Conservation (phyloP, 2,113 vertebrate genomes). For the Chunga burmeisteri region DNA sequence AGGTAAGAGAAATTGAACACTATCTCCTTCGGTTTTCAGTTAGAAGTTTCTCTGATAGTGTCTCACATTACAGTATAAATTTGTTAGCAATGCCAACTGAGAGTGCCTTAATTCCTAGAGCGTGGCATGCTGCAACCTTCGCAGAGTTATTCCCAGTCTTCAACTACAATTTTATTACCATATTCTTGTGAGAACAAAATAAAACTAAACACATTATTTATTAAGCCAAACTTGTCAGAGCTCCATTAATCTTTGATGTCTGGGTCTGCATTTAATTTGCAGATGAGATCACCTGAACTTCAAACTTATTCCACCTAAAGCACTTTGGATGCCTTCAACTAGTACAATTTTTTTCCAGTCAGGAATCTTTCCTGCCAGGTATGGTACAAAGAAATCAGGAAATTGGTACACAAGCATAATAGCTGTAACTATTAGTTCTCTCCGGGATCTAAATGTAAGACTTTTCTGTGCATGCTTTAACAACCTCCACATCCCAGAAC, state of each 20-base stretch:
- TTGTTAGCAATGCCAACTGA: neutral
- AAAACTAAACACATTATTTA: slow-evolving; percentile 30
- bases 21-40: neutral
- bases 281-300: neutral
- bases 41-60: neutral
- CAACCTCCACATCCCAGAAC: neutral
- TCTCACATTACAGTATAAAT: neutral
- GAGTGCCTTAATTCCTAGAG: neutral
- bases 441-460: neutral
- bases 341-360: neutral
- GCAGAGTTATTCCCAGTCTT: neutral
- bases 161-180: neutral
- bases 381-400: neutral
- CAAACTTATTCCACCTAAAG: neutral
- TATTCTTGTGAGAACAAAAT: slow-evolving; percentile 2
- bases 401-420: neutral
- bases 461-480: neutral
- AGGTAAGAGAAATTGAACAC: neutral
- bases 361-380: neutral
- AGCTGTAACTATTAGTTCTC: neutral
- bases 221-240: neutral
- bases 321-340: neutral
- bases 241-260: neutral
- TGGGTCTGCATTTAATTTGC: neutral
- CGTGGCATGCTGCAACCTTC: neutral